phyloP scores from a whole-genome alignment of 2,113 vertebrate species.

The Columbina picui region DNA sequence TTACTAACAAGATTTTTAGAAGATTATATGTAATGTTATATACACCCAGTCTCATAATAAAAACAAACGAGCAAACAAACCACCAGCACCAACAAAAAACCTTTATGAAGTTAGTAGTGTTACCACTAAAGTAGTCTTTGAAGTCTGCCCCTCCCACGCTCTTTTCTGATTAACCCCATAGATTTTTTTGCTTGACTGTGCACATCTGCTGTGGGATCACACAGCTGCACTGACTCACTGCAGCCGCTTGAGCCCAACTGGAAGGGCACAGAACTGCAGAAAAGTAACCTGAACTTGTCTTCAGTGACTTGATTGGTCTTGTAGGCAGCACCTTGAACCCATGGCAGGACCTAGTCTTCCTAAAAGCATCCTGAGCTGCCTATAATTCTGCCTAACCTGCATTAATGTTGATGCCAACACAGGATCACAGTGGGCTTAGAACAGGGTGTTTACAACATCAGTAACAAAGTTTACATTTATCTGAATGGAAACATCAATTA shows the following conservation, averaged over 20 bases:
- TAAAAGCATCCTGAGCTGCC: neutral
- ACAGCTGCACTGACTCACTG: neutral
- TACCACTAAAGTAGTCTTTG: neutral
- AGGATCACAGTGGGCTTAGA: neutral
- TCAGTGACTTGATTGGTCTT: neutral
- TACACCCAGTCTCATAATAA: neutral
- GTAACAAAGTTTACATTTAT: neutral
- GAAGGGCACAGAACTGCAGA: neutral
- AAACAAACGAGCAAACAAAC: neutral
- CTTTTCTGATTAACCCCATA: neutral
- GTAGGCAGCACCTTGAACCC: neutral
- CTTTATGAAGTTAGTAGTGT: neutral
- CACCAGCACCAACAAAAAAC: too few relatives aligned
- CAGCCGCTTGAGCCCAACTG: neutral
- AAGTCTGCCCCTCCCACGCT: accelerated
- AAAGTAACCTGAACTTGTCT: neutral
- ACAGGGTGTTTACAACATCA: neutral
- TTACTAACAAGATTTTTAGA: neutral
- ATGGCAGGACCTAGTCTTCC: neutral
- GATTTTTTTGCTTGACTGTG: neutral
- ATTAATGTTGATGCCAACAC: neutral
- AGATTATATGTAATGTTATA: neutral
- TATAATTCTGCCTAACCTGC: neutral
- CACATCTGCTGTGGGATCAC: neutral
- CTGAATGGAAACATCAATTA: neutral